A percentile compares a stretch with the other conserved stretches of the same genome.
phyloP scores from a whole-genome alignment of 2,888 invertebrate species.

The Hipparchia sbordonii region DNA sequence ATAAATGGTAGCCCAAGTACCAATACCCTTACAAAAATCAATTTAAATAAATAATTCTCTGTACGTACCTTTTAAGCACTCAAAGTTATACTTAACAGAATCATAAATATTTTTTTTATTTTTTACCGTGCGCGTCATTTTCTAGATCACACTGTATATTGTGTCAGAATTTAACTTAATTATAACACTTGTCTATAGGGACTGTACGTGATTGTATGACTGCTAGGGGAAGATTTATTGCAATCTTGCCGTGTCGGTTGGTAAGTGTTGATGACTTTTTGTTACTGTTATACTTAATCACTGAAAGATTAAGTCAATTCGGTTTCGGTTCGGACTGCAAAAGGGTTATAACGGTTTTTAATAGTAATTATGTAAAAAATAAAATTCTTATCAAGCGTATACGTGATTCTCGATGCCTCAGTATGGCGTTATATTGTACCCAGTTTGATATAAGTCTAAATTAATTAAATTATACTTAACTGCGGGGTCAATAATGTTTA shows the following conservation, averaged over 20 bases:
- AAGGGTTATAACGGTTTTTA: constrained; percentile 39
- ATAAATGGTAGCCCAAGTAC: no score
- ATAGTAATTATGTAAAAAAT: background rate
- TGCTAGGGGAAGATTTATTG: constrained; percentile 74
- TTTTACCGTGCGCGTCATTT: constrained; percentile 3
- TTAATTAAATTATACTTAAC: no score
- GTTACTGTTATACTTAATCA: constrained; percentile 75
- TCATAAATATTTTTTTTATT: no score
- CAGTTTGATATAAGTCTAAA: no score
- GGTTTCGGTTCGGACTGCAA: constrained; percentile 64
- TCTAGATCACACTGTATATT: constrained; percentile 52
- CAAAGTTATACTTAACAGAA: no score
- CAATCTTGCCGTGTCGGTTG: constrained; percentile 72
- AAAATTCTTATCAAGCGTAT: background rate
- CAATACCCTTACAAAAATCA: no score
- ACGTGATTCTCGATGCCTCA: background rate
- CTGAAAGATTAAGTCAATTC: constrained; percentile 70
- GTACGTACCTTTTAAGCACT: no score
- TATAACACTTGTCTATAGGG: constrained; percentile 77
- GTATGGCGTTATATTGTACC: no score
- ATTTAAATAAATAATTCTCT: no score
- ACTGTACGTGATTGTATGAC: constrained; percentile 66
- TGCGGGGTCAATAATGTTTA: no score
- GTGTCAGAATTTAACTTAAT: constrained; percentile 69
- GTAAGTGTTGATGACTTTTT: constrained; percentile 73